phyloP scores from a whole-genome alignment of 2,888 invertebrate genomes.

The Lepidochitona cinerea region DNA sequence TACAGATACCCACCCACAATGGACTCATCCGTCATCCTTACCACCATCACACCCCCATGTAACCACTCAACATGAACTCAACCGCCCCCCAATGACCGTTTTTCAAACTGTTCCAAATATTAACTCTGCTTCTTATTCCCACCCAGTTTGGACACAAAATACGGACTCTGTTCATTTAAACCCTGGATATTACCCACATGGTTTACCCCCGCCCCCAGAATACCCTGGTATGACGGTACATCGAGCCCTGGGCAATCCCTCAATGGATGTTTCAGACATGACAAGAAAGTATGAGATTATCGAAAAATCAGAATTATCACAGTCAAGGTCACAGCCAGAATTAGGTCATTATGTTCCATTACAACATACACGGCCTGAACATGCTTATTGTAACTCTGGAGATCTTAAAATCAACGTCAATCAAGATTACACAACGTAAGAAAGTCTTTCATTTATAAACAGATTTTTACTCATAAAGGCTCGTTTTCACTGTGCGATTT shows the following conservation, averaged over 20 bases:
- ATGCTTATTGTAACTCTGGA: slow-evolving; percentile 9
- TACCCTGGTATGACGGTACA: slow-evolving; percentile 50
- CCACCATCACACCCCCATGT: neutral
- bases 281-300: slow-evolving; percentile 49
- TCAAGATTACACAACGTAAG: neutral
- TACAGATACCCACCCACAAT: neutral
- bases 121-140: neutral
- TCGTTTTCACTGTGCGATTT: too few species aligned
- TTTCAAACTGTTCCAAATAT: neutral
- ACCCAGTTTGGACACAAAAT: neutral
- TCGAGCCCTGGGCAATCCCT: neutral
- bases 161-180: neutral
- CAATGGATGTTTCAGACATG: slow-evolving; percentile 31
- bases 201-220: slow-evolving; percentile 63
- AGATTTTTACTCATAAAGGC: too few species aligned
- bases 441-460: too few species aligned
- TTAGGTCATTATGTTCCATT: slow-evolving; percentile 76
- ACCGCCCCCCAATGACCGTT: neutral
- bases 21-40: neutral
- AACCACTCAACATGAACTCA: neutral
- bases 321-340: slow-evolving; percentile 87
- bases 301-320: slow-evolving; percentile 62
- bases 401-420: neutral
- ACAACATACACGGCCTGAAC: slow-evolving; percentile 22
- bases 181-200: slow-evolving; percentile 40